phyloP scores from a whole-genome alignment of 2,888 invertebrate genomes.

The Drosophila prostipennis region DNA sequence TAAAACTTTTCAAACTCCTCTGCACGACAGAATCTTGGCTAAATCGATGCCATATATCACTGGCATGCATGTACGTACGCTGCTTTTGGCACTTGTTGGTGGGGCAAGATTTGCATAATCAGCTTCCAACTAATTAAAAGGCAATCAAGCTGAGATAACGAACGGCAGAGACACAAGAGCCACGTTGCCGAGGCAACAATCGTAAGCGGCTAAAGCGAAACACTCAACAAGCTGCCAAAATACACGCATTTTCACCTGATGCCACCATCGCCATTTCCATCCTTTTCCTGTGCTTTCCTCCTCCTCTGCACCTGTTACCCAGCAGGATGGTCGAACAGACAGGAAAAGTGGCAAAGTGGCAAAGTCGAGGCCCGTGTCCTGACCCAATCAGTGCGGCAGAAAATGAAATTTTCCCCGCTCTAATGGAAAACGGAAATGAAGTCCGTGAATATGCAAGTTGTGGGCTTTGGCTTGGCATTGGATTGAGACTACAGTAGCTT shows the following conservation, averaged over 20 bases:
- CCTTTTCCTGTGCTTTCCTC: constrained; percentile 12
- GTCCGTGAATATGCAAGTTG: constrained; percentile 34
- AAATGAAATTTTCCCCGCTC: constrained; percentile 29
- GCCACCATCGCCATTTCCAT: constrained; percentile 16
- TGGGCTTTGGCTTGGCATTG: constrained; percentile 6
- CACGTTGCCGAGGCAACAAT: constrained; percentile 20
- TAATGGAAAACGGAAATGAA: constrained; percentile 67
- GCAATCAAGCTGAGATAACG: constrained; percentile 50
- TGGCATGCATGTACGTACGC: constrained; percentile 22
- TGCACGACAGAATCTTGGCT: not conserved
- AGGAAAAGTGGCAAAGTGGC: constrained; percentile 11
- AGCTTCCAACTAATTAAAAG: constrained; percentile 71
- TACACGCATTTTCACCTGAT: constrained; percentile 50
- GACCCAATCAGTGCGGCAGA: constrained; percentile 26
- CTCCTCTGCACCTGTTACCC: constrained; percentile 61
- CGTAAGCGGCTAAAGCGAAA: constrained; percentile 27
- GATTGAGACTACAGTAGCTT: constrained; percentile 3
- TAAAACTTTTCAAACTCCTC: constrained; percentile 12
- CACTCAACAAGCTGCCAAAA: constrained; percentile 34
- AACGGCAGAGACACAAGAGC: not conserved
- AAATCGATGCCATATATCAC: constrained; percentile 60
- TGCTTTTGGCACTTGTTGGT: constrained; percentile 36
- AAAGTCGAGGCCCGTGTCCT: constrained; percentile 6
- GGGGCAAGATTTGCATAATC: constrained; percentile 67
- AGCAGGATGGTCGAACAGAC: constrained; percentile 8